phyloP scores from a whole-genome alignment of 2,888 invertebrate species.

The Metellina segmentata region DNA sequence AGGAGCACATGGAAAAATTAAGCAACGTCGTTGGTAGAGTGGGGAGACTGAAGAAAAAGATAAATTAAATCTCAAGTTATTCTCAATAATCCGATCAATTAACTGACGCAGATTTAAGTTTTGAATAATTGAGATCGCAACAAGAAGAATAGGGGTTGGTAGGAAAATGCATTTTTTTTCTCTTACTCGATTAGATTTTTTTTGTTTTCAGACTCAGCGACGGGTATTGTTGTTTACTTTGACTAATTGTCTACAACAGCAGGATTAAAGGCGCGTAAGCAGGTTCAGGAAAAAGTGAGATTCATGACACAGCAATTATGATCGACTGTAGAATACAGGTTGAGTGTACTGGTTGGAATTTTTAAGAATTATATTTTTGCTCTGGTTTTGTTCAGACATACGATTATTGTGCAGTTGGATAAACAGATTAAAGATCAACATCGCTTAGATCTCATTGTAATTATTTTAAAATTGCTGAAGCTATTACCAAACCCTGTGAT shows the following conservation, averaged over 20 bases:
- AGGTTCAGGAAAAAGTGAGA: not conserved
- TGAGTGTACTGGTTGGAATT: not conserved
- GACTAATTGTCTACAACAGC: not conserved
- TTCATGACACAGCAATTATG: not conserved
- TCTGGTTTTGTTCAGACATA: not conserved
- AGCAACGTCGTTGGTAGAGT: not conserved
- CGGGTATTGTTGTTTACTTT: not conserved
- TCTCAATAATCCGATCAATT: conserved; percentile 74
- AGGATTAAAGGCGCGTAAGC: not conserved
- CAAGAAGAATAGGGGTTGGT: conserved; percentile 23
- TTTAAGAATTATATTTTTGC: not conserved
- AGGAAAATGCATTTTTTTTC: conserved; percentile 39
- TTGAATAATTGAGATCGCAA: conserved; percentile 75
- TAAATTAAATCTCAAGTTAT: conserved; percentile 73
- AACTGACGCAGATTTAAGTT: conserved; percentile 72
- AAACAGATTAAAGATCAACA: not conserved
- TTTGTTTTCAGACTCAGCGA: not conserved
- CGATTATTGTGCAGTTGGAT: not conserved
- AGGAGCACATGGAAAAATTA: not conserved
- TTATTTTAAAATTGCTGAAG: not conserved
- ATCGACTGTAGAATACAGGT: not conserved
- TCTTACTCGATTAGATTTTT: not conserved
- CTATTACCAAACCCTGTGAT: not conserved
- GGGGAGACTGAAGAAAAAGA: conserved; percentile 6
- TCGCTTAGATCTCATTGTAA: not conserved